Conservation (phyloP, 2,888 invertebrate genomes). For the Euphydryas editha region DNA sequence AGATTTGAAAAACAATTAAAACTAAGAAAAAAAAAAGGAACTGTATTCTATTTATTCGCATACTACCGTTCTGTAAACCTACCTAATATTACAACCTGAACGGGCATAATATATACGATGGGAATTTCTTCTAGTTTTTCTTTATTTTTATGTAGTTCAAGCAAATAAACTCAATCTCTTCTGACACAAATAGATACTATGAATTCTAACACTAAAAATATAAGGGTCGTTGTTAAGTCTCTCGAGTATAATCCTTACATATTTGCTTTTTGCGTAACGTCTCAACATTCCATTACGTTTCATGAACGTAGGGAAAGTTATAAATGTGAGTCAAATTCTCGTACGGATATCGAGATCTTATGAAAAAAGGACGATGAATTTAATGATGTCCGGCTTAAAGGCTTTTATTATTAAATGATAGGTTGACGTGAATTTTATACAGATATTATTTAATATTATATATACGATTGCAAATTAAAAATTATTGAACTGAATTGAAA, state of each 20-base stretch:
- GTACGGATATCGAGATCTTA: background rate
- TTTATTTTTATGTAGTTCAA: background rate
- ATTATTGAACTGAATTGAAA: too few species aligned
- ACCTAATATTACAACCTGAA: background rate
- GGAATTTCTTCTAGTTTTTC: background rate
- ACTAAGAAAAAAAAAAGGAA: too few species aligned
- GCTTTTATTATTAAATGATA: background rate
- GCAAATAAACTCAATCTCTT: slow-evolving; percentile 14
- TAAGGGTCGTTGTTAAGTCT: slow-evolving; percentile 18
- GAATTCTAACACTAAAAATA: slow-evolving; percentile 16
- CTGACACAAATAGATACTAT: slow-evolving; percentile 7
- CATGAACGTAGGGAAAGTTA: slow-evolving; percentile 5
- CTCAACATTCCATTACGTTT: slow-evolving; percentile 22
- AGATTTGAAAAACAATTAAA: too few species aligned
- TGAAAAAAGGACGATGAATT: background rate
- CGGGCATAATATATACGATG: background rate
- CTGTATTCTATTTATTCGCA: background rate
- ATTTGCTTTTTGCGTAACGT: slow-evolving; percentile 21
- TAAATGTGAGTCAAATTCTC: background rate
- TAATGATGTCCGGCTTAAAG: background rate
- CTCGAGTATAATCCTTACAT: slow-evolving; percentile 23
- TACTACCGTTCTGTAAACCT: background rate
- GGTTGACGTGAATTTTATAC: background rate
- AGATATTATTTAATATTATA: too few species aligned
- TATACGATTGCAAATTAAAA: too few species aligned